Base-by-base conservation (phyloP, 2,113 vertebrate species). In the Alethe castanea region DNA sequence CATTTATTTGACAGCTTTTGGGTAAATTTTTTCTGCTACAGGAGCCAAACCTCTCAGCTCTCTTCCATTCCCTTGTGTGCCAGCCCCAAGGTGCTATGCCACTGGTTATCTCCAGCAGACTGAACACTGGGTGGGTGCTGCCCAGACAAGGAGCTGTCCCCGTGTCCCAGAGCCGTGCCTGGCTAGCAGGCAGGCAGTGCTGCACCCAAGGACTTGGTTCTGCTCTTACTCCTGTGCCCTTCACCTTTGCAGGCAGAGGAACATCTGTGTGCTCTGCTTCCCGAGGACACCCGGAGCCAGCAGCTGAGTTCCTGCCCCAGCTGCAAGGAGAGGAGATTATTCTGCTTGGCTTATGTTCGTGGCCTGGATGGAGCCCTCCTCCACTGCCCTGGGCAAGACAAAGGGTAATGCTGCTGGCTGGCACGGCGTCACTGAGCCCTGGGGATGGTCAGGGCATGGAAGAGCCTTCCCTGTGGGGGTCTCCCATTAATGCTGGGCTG, bases 331-430 rank as follows among this genome's bases (percentile, higher is more conserved):
- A 62, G 17, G 22, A 59, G 31, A 66, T 54, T 23, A 0, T 66
- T 82, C 40, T 0, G 0, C 18, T 59, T 93, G 91, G 15, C 77
- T 95, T 88, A 97, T 96, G 96, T 8, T 47, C 11, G 9, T 87
- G 69, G 50, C 74, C 44, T 36, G 54, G 53, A 88, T 94, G 96
- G 94, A 96, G 78, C 52, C 86, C 54, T 53, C 95, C 47, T 95
- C 87, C 59, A 95, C 86, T 9, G 66, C 96, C 56, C 81, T 97
- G 88, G 95, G 92, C 79, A 97, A 96, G 88, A 95, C 96, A 1
- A 97, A 96, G 71, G 95, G 96, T 97, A 97, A 97, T 24, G 47
- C 38, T 92, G 42, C 62, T 48, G 65, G 16, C 7, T 48, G n/a
- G 11, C 36, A n/a, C 0, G 0, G 61, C 29, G 77, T 4, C 59